Percentiles rank a stretch among this genome's conserved stretches.
These are phyloP conservation scores for Thalassophryne amazonica DNA, from an alignment of 2,797 vertebrate genomes.

Conservation along the genomic window DNA sequence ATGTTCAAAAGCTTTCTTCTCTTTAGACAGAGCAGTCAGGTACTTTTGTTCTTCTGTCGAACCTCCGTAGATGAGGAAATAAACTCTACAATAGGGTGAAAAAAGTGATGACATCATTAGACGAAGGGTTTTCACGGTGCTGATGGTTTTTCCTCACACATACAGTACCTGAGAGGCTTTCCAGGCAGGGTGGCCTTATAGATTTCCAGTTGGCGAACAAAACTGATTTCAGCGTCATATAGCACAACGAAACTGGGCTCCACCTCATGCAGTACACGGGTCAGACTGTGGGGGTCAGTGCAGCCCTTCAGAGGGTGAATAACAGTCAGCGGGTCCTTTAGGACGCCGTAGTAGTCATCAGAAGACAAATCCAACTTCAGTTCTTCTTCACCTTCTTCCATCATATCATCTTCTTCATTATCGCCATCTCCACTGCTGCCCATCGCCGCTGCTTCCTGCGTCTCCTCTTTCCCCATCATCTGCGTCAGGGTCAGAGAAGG, in stretches of 20 bases:
- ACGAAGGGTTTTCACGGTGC: too few species aligned
- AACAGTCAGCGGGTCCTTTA: conserved; percentile 89
- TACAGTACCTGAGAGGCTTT: conserved; percentile 80
- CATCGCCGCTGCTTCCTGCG: conserved; percentile 29
- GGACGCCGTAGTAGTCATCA: conserved; percentile 87
- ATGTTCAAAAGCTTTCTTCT: conserved; percentile 95
- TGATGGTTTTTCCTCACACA: too few species aligned
- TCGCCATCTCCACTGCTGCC: conserved; percentile 72
- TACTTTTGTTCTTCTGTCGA: conserved; percentile 96
- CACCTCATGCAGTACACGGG: conserved; percentile 88
- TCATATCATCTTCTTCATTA: conserved; percentile 55
- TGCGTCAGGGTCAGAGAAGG: conserved; percentile 83
- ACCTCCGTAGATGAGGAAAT: conserved; percentile 95
- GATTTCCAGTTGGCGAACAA: conserved; percentile 93
- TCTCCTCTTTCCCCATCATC: conserved; percentile 78
- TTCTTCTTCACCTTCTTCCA: conserved; percentile 60
- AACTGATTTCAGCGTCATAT: conserved; percentile 91
- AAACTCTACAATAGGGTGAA: too few species aligned
- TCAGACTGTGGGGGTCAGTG: conserved; percentile 90
- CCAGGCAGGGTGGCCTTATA: conserved; percentile 90
- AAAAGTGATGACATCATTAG: too few species aligned
- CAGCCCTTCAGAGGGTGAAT: conserved; percentile 91
- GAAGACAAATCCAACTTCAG: conserved; percentile 82
- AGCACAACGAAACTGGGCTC: conserved; percentile 91
- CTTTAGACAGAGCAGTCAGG: conserved; percentile 89